These are phyloP conservation scores for Neria commutata DNA, from an alignment of 2,888 invertebrate genomes.

Conservation along the genomic window DNA sequence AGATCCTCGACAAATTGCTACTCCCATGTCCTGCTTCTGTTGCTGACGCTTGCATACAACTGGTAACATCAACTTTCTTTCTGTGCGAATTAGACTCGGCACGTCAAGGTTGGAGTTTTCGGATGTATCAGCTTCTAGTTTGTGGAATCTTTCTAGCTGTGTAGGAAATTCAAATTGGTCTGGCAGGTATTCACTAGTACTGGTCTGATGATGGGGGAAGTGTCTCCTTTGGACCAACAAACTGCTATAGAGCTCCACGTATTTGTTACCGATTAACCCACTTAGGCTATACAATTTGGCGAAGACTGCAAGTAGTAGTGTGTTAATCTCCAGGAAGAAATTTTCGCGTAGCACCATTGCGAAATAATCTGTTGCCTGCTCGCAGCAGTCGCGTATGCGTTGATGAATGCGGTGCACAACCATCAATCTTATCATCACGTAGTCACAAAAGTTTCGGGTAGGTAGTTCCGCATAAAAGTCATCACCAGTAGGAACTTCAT, in stretches of 20 bases:
- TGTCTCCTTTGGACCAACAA: constrained; percentile 32
- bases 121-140: constrained; percentile 19
- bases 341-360: constrained; percentile 45
- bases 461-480: constrained; percentile 43
- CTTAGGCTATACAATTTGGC: constrained; percentile 47
- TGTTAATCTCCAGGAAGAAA: constrained; percentile 53
- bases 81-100: too few relatives aligned
- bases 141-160: constrained; percentile 24
- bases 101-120: too few relatives aligned
- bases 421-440: constrained; percentile 46
- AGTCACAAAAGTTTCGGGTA: constrained; percentile 48
- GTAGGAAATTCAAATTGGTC: constrained; percentile 38
- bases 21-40: constrained; percentile 42
- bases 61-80: not conserved
- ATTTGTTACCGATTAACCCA: constrained; percentile 36
- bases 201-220: constrained; percentile 41
- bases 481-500: constrained; percentile 35
- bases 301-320: constrained; percentile 49
- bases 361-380: constrained; percentile 48
- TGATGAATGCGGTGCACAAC: constrained; percentile 45
- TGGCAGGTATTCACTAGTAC: constrained; percentile 33
- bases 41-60: constrained; percentile 30
- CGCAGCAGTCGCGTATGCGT: constrained; percentile 49
- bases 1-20: constrained; percentile 26
- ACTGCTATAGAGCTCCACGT: constrained; percentile 42